These are phyloP conservation scores for Valencia hispanica DNA, from an alignment of 2,797 vertebrate species.

Conservation along the genomic window DNA sequence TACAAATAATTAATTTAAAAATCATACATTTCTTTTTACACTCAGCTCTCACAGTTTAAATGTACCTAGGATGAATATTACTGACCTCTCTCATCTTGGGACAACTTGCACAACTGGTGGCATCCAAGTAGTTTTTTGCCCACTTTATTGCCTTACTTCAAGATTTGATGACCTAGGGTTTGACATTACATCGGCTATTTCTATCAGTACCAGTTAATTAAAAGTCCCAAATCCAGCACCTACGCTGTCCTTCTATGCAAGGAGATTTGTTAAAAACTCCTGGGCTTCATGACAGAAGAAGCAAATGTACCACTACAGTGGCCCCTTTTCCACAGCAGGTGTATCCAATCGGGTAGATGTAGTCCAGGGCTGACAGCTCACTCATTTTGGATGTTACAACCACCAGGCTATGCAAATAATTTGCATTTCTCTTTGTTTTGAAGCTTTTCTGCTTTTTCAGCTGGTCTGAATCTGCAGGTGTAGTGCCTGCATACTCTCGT, in stretches of 20 bases:
- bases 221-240: not conserved
- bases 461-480: conserved; percentile 40
- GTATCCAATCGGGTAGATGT: conserved; percentile 4
- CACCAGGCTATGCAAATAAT: conserved; percentile 7
- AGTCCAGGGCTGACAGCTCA: conserved; percentile 1
- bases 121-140: too few relatives aligned
- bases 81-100: too few relatives aligned
- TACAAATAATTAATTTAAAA: too few relatives aligned
- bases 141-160: not conserved
- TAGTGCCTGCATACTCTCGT: conserved; percentile 14
- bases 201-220: not conserved
- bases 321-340: conserved; percentile 8
- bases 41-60: too few relatives aligned
- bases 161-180: not conserved
- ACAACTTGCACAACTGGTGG: too few relatives aligned
- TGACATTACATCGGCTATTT: not conserved
- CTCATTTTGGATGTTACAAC: conserved; percentile 14
- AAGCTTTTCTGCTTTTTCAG: conserved; percentile 17
- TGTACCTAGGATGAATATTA: too few relatives aligned
- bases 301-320: not conserved
- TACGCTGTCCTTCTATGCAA: not conserved
- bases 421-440: conserved; percentile 18
- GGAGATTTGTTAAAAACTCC: not conserved
- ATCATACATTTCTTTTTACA: too few relatives aligned
- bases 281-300: not conserved